These are phyloP conservation scores for Dicyrtomina minuta DNA, from an alignment of 2,888 invertebrate species.

Conservation along the genomic window DNA sequence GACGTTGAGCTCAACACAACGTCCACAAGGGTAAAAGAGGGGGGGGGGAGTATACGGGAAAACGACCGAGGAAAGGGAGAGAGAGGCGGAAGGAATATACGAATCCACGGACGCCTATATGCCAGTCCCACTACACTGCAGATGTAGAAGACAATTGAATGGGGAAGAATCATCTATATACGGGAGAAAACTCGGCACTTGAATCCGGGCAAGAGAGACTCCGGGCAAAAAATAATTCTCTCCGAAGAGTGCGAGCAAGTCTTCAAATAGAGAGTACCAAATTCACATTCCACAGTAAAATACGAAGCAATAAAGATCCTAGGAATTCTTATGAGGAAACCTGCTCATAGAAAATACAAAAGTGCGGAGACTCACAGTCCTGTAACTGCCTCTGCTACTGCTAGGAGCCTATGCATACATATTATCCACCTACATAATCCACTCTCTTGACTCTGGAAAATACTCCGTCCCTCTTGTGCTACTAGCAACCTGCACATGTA, in stretches of 20 bases:
- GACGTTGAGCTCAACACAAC: no score
- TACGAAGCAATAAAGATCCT: slow-evolving; percentile 40
- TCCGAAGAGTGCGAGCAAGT: slow-evolving; percentile 24
- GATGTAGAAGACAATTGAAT: slow-evolving; percentile 20
- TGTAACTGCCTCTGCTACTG: no score
- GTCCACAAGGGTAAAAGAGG: no score
- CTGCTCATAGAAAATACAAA: slow-evolving; percentile 12
- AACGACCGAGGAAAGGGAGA: neutral
- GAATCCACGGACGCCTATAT: no score
- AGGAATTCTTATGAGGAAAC: slow-evolving; percentile 40
- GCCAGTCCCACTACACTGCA: slow-evolving; percentile 1
- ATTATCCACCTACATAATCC: no score
- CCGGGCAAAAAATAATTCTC: slow-evolving; percentile 23
- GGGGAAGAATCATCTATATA: neutral
- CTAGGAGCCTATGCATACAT: no score
- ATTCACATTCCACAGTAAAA: slow-evolving; percentile 40
- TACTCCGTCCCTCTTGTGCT: no score
- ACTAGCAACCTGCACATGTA: no score
- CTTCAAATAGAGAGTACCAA: slow-evolving; percentile 30
- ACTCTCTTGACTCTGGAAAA: no score
- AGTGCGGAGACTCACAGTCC: neutral
- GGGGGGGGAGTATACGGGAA: neutral
- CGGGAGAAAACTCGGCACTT: slow-evolving; percentile 1
- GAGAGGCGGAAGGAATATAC: neutral
- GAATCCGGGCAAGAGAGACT: slow-evolving; percentile 15